phyloP scores from a whole-genome alignment of 2,797 vertebrate genomes.

The Micrastur ruficollis region DNA sequence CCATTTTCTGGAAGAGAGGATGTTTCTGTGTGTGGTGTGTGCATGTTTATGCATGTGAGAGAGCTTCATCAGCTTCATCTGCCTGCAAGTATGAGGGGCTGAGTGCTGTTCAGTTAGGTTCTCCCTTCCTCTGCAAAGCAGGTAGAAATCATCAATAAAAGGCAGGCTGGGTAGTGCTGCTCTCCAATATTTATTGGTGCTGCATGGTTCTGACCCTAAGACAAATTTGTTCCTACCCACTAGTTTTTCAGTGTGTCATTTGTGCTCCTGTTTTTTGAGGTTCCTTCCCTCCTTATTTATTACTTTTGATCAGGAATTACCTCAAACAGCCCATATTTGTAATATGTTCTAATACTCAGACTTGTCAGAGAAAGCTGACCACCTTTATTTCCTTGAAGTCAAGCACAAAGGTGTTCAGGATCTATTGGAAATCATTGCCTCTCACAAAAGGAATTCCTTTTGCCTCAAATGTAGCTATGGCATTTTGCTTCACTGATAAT shows the following conservation, averaged over 20 bases:
- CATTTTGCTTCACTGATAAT: conserved; percentile 3
- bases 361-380: not conserved
- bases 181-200: not conserved
- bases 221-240: not conserved
- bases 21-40: not conserved
- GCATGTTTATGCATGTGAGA: not conserved
- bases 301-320: not conserved
- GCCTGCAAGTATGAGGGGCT: not conserved
- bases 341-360: not conserved
- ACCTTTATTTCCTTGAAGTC: not conserved
- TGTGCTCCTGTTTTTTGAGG: not conserved
- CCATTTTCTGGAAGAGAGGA: not conserved
- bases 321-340: not conserved
- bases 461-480: not conserved
- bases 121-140: not conserved
- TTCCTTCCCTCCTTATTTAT: too few species aligned
- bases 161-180: not conserved
- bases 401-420: not conserved
- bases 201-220: not conserved
- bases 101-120: not conserved
- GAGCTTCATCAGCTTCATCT: not conserved
- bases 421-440: not conserved
- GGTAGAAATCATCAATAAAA: not conserved
- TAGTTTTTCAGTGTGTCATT: not conserved
- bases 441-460: not conserved